Evolutionary conservation across 2,888 invertebrate species (phyloP), one percentile per base, ranked within the genome.

Genomic region (Amphipyra tragopoginis): DNA sequence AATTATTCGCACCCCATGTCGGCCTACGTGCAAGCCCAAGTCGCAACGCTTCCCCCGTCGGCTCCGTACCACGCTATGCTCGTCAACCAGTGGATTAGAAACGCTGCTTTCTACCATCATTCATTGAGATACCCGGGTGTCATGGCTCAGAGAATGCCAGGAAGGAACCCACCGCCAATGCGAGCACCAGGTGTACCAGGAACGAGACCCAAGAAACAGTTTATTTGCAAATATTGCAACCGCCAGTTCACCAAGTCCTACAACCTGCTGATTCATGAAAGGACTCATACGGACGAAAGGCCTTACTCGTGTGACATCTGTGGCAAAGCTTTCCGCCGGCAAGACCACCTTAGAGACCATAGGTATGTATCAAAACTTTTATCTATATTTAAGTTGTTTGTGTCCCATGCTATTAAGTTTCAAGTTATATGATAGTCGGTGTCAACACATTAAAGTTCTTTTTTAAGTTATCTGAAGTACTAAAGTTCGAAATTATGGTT

Each of bases 221-320:
- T 99, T 94, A 99, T 99, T 86, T 99, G 99, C 96, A 98, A 98
- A 93, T 99, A 97, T 93, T 99, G 99, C 95, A 97, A 98, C 88
- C 96, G 99, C 39, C 98, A 99, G 88, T 99, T 99, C 94, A 99
- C 99, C 74, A 99, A 99, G 92, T 98, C 98, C 50, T 99, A 99
- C 96, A 99, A 99, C 91, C 96, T 99, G 81, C 96, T 99, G 83
- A 99, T 99, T 80, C 99, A 99, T 90, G 99, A 99, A 90, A 96
- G 99, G 84, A 99, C 99, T 2, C 99, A 99, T 90, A 99, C 99
- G 39, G 98, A 99, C 88, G 99, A 99, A 92, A 96, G 99, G 66
- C 99, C 99, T 10, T 99, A 98, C 91, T 97, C 98, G 42, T 99
- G 99, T 90, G 99, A 99, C 90, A 98, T 99, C 78, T 99, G 99